Conservation (phyloP, 2,113 vertebrate species). For the Zapus hudsonius region DNA sequence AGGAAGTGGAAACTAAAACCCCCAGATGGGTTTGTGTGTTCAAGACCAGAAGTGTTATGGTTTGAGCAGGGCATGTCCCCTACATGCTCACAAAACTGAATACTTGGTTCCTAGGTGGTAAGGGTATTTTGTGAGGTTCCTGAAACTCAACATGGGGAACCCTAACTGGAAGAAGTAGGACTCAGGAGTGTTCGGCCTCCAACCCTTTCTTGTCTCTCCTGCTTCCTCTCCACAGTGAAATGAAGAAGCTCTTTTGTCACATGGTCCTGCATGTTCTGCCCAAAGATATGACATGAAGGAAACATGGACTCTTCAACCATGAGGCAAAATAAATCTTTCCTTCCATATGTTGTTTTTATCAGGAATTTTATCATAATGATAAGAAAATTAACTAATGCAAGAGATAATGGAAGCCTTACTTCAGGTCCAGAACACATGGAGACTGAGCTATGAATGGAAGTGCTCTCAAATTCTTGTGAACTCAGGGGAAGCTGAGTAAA, state of each 20-base stretch:
- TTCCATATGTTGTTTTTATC: neutral
- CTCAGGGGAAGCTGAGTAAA: neutral
- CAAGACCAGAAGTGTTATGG: neutral
- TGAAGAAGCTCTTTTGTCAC: no score
- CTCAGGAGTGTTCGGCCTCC: neutral
- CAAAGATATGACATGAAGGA: neutral
- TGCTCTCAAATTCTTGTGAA: neutral
- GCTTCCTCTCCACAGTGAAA: neutral
- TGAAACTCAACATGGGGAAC: neutral
- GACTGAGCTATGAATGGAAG: neutral
- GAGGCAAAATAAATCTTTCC: neutral
- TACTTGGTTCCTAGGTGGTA: neutral
- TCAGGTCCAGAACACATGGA: neutral
- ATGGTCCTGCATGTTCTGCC: neutral
- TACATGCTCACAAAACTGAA: neutral
- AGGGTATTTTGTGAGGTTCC: neutral
- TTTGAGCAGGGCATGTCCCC: neutral
- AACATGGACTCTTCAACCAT: neutral
- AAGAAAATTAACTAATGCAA: neutral
- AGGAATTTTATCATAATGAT: neutral
- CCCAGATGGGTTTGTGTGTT: neutral
- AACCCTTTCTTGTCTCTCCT: neutral
- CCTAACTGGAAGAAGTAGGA: neutral
- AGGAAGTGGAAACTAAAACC: neutral
- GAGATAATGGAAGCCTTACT: neutral